These are phyloP conservation scores for Catharus minimus DNA, from an alignment of 2,113 vertebrate genomes.

Conservation along the genomic window DNA sequence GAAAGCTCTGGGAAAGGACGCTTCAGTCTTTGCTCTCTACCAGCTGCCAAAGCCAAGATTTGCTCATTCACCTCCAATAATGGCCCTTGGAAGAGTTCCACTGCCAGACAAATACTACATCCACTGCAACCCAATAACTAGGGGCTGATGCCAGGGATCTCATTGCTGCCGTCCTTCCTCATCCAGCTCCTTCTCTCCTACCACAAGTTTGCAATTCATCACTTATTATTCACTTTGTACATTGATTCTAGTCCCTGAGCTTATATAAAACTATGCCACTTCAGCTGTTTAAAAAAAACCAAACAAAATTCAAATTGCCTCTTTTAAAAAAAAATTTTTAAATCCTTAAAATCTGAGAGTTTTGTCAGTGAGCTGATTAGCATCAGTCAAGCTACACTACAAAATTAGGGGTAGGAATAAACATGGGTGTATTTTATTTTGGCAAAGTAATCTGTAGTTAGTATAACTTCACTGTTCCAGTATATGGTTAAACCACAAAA, in stretches of 20 bases:
- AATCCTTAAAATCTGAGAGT: not conserved
- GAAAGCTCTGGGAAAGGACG: slow-evolving; percentile 7
- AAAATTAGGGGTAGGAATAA: slow-evolving; percentile 40
- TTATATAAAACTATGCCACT: not conserved
- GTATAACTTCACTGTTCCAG: slow-evolving; percentile 27
- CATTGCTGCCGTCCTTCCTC: not conserved
- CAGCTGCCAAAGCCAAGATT: not conserved
- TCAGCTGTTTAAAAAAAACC: not conserved
- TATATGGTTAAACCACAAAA: slow-evolving; percentile 49
- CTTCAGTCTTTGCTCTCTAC: not conserved
- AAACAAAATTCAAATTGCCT: not conserved
- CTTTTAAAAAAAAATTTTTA: not conserved
- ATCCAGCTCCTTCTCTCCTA: not conserved
- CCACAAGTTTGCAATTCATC: not conserved
- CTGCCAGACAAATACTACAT: not conserved
- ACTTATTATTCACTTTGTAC: not conserved
- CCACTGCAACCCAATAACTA: not conserved
- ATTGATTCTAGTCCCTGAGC: not conserved
- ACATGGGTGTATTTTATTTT: not conserved
- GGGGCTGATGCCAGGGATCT: not conserved
- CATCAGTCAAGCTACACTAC: not conserved
- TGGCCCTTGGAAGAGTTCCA: not conserved
- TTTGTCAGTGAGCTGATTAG: not conserved
- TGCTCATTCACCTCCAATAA: slow-evolving; percentile 16
- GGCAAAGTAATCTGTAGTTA: slow-evolving; percentile 64